Percentiles rank a stretch among this genome's conserved stretches.
phyloP scores from a whole-genome alignment of 1,140 invertebrate genomes.

The Neuroterus valhalla region DNA sequence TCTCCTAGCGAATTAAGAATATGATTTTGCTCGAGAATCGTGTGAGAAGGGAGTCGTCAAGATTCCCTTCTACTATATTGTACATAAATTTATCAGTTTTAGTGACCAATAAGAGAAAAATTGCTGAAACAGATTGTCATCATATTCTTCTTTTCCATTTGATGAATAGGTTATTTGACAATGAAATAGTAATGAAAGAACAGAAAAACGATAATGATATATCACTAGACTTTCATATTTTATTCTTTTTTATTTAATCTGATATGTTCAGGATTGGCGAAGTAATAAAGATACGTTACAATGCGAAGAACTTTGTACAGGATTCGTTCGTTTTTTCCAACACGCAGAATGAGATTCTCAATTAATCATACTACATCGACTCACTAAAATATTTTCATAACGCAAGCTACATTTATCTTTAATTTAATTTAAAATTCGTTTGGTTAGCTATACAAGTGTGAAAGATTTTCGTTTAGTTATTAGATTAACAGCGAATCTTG shows the following conservation, averaged over 20 bases:
- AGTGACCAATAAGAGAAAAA: too few relatives aligned
- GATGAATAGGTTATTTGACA: neutral
- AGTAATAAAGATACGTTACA: slow-evolving; percentile 38
- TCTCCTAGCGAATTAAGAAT: too few relatives aligned
- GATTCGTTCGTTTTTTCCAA: slow-evolving; percentile 31
- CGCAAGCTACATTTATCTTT: slow-evolving; percentile 46
- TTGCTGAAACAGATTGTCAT: too few relatives aligned
- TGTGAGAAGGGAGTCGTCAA: too few relatives aligned
- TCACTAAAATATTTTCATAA: slow-evolving; percentile 55
- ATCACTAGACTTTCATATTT: slow-evolving; percentile 9
- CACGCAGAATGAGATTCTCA: slow-evolving; percentile 48
- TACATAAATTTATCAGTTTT: too few relatives aligned
- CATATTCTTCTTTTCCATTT: too few relatives aligned
- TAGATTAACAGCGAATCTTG: slow-evolving; percentile 13
- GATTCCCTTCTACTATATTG: too few relatives aligned
- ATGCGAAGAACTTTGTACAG: slow-evolving; percentile 36
- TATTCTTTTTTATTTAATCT: slow-evolving; percentile 45
- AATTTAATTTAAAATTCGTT: slow-evolving; percentile 41
- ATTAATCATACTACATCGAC: slow-evolving; percentile 58
- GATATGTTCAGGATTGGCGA: slow-evolving; percentile 67
- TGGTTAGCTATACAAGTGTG: slow-evolving; percentile 44
- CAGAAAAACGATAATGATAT: neutral
- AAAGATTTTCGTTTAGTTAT: slow-evolving; percentile 36
- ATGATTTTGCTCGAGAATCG: too few relatives aligned
- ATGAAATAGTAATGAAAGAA: neutral